These are phyloP conservation scores for Chaetogeoica ovagalla DNA, from an alignment of 2,888 invertebrate genomes.

Conservation along the genomic window DNA sequence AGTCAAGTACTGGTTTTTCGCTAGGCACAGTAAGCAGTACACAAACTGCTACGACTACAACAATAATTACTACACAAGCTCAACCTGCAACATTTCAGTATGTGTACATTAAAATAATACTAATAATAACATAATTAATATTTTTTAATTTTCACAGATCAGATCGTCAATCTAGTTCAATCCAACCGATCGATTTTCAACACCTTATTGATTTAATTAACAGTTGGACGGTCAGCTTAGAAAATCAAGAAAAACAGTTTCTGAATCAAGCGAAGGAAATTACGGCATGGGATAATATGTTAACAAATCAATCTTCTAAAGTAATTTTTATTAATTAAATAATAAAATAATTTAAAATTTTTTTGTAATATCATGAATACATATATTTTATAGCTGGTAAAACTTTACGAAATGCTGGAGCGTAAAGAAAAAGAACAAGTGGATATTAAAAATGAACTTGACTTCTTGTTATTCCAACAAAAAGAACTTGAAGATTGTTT, in stretches of 20 bases:
- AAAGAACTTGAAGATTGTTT: slow-evolving; percentile 87
- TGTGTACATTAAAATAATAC: not conserved
- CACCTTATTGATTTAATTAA: slow-evolving; percentile 90
- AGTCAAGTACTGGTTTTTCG: slow-evolving; percentile 54
- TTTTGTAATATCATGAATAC: not conserved
- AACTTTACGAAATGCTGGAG: slow-evolving; percentile 43
- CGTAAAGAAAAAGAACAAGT: slow-evolving; percentile 69
- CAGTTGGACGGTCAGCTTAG: slow-evolving; percentile 90
- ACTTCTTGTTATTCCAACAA: slow-evolving; percentile 90
- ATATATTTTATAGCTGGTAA: slow-evolving; percentile 27
- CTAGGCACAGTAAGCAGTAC: slow-evolving; percentile 10
- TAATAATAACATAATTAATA: not conserved
- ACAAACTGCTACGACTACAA: slow-evolving; percentile 19
- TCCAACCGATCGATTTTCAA: slow-evolving; percentile 71
- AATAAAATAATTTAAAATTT: not conserved
- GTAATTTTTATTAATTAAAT: slow-evolving; percentile 59
- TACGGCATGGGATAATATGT: slow-evolving; percentile 91
- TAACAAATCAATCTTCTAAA: slow-evolving; percentile 90
- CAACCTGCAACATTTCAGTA: slow-evolving; percentile 29
- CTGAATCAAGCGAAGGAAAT: slow-evolving; percentile 92
- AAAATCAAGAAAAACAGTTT: slow-evolving; percentile 90
- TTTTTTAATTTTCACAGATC: slow-evolving; percentile 56
- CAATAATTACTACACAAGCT: slow-evolving; percentile 23
- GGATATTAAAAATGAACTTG: slow-evolving; percentile 87
- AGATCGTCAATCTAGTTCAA: slow-evolving; percentile 59